Base-by-base conservation (phyloP, 2,888 invertebrate genomes). In the Cataglyphis livida region DNA sequence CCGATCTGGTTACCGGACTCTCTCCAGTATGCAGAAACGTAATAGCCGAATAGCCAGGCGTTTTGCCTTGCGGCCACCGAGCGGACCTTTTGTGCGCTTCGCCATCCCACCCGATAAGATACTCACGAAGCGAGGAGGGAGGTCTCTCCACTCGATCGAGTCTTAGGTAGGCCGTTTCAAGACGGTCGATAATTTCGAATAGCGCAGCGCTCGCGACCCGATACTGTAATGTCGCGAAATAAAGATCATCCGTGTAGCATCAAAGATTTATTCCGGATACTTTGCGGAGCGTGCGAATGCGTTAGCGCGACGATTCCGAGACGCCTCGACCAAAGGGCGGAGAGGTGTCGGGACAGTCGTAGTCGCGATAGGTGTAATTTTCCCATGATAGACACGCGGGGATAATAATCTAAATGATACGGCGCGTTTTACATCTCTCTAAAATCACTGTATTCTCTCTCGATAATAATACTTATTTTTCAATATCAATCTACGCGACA, bases 1-100 rank as follows among this genome's bases (percentile, higher is more conserved):
- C 90, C 89, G 93, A 92, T 94, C 94, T 92, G 92, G 93, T 94
- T 94, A 94, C 94, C 87, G 90, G 86, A 78, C 81, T 57, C 83
- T 75, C 76, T 74, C 82, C 59, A 85, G 78, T 79, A 84, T 84
- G 87, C 86, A 91, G 92, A 92, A 93, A 92, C 89, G 91, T 91
- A 93, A 93, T 91, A 91, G 91, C 91, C 90, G 85, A 86, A 89
- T 76, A 54, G 76, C 88, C 90, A 90, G 89, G 89, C 90, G 87
- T 92, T 92, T 87, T 86, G 92, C 91, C 90, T 89, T 89, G 88
- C 84, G 86, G 74, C 54, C 79, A 83, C 82, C 51, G 51, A 81
- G 76, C 75, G 65, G 82, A 84, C 59, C 84, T 83, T 74, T 71
- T 73, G 73, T 78, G 48, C 59, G 71, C 25, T 62, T 28, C 81